A percentile compares a stretch with the other conserved stretches of the same genome.
These are phyloP conservation scores for Lasiurus cinereus DNA, from an alignment of 2,113 vertebrate species.

Conservation along the genomic window DNA sequence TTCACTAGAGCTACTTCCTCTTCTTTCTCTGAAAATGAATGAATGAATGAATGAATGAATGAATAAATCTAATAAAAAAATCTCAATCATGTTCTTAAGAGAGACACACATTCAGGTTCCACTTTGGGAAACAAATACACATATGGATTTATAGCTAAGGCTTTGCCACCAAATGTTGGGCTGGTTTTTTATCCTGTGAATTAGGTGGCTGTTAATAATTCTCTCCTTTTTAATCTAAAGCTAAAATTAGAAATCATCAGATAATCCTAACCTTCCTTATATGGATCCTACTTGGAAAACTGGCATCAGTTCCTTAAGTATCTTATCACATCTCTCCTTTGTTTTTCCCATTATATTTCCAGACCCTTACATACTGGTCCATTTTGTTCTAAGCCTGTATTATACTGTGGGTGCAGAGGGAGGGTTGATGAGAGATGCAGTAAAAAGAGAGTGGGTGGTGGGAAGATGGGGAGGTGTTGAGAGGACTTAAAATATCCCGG, in stretches of 20 bases:
- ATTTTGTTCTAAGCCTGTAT: background rate
- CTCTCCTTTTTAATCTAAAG: conserved; percentile 14
- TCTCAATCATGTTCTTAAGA: background rate
- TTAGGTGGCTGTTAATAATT: background rate
- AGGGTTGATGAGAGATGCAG: background rate
- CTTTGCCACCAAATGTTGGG: background rate
- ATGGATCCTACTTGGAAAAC: background rate
- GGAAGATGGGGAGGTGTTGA: background rate
- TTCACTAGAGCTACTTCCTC: no score
- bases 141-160: background rate
- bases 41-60: no score
- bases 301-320: background rate
- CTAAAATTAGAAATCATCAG: background rate
- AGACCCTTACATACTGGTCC: background rate
- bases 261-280: background rate
- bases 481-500: background rate
- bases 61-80: no score
- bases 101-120: background rate
- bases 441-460: background rate
- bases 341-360: background rate
- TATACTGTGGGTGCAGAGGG: background rate
- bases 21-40: no score
- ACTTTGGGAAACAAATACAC: background rate
- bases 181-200: background rate
- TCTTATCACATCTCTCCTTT: background rate